A percentile compares a stretch with the other conserved stretches of the same genome.
Conservation (phyloP, 2,797 vertebrate genomes). For the Myotis pilosus region DNA sequence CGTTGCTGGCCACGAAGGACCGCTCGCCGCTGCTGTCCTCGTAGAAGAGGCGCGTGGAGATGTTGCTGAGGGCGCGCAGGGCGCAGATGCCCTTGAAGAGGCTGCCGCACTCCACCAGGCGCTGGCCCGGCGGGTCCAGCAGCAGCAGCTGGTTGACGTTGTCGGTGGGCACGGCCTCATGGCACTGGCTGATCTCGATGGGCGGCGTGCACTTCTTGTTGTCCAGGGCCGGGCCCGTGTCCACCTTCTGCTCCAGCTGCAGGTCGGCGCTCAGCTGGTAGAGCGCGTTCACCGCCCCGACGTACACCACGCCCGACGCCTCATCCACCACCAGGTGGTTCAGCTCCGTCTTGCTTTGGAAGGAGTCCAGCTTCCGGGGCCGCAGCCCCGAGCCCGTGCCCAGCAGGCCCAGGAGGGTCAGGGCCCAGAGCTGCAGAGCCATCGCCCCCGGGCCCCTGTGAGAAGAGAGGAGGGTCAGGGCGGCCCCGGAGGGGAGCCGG, state of each 20-base stretch:
- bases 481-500: not conserved
- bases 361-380: conserved; percentile 76
- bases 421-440: conserved; percentile 81
- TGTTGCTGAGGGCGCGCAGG: conserved; percentile 89
- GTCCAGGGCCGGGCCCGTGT: conserved; percentile 91
- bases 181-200: conserved; percentile 88
- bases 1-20: conserved; percentile 96
- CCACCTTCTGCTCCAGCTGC: conserved; percentile 77
- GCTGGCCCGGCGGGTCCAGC: conserved; percentile 86
- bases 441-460: conserved; percentile 80
- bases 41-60: conserved; percentile 89
- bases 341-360: conserved; percentile 82
- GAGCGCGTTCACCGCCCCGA: conserved; percentile 92
- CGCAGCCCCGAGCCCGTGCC: conserved; percentile 59
- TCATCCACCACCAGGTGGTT: conserved; percentile 84
- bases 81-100: conserved; percentile 96
- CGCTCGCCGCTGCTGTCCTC: conserved; percentile 93
- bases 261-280: conserved; percentile 89
- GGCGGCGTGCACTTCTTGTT: conserved; percentile 92
- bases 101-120: conserved; percentile 93
- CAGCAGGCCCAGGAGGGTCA: conserved; percentile 78
- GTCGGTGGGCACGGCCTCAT: conserved; percentile 84
- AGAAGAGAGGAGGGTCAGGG: conserved; percentile 26
- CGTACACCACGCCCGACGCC: conserved; percentile 90
- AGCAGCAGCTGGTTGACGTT: conserved; percentile 95